These are phyloP conservation scores for Nasonovia ribisnigri DNA, from an alignment of 2,888 invertebrate genomes.

Conservation along the genomic window DNA sequence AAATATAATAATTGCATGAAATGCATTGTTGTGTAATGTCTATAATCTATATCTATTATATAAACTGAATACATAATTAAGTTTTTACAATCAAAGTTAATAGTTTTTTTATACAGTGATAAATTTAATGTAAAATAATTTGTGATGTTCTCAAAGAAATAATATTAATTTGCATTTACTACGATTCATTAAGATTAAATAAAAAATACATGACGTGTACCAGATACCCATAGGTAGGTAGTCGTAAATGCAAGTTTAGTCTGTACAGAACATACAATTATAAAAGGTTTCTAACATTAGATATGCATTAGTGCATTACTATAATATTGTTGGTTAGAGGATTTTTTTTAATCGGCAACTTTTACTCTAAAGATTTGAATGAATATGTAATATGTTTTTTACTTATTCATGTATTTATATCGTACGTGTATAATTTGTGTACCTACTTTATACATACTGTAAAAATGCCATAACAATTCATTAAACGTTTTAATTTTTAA, in stretches of 20 bases:
- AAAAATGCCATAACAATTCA: no score
- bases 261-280: background rate
- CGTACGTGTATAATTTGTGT: no score
- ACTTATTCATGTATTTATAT: background rate
- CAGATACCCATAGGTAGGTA: no score
- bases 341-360: slow-evolving; percentile 8
- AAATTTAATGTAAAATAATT: background rate
- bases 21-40: background rate
- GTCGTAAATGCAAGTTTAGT: background rate
- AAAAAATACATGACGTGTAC: background rate
- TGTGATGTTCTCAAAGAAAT: background rate
- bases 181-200: background rate
- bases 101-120: background rate
- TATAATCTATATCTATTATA: background rate
- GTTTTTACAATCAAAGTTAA: background rate
- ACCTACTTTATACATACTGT: no score
- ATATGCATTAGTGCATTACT: slow-evolving; percentile 23
- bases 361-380: slow-evolving; percentile 1
- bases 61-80: background rate
- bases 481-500: no score
- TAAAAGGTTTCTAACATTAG: slow-evolving; percentile 7
- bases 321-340: slow-evolving; percentile 5
- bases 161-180: background rate
- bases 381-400: background rate
- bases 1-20: background rate